Conservation (phyloP, 1,140 invertebrate species). For the Caerostris darwini region DNA sequence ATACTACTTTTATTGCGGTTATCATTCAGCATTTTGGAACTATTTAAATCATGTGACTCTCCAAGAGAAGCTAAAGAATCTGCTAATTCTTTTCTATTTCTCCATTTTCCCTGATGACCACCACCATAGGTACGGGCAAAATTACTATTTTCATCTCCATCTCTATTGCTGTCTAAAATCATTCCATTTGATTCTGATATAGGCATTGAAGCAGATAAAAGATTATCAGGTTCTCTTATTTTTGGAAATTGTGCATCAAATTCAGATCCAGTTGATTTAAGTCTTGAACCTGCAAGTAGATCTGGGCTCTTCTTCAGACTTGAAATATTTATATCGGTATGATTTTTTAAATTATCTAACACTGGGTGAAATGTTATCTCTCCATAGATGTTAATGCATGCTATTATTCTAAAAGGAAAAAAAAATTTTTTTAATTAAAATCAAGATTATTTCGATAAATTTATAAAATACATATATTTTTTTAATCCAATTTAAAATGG, state of each 20-base stretch:
- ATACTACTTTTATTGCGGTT: background rate
- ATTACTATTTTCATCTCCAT: background rate
- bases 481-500: too few species aligned
- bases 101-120: conserved; percentile 26
- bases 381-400: conserved; percentile 70
- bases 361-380: conserved; percentile 61
- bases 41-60: background rate
- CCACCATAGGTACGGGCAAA: background rate
- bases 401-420: conserved; percentile 59
- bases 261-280: background rate
- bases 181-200: conserved; percentile 25
- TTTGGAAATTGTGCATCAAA: conserved; percentile 26
- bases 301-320: background rate
- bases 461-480: too few species aligned
- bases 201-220: background rate
- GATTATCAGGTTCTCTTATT: background rate
- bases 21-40: background rate
- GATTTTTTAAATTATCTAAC: conserved; percentile 21
- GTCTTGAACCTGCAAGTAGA: background rate
- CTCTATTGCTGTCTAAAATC: background rate
- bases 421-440: background rate
- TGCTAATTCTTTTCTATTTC: background rate
- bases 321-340: background rate
- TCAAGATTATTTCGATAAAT: too few species aligned
- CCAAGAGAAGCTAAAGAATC: conserved; percentile 17